A percentile compares a stretch with the other conserved stretches of the same genome.
Evolutionary conservation across 2,113 vertebrate genomes (phyloP).

Genomic region (Apteryx mantelli): DNA sequence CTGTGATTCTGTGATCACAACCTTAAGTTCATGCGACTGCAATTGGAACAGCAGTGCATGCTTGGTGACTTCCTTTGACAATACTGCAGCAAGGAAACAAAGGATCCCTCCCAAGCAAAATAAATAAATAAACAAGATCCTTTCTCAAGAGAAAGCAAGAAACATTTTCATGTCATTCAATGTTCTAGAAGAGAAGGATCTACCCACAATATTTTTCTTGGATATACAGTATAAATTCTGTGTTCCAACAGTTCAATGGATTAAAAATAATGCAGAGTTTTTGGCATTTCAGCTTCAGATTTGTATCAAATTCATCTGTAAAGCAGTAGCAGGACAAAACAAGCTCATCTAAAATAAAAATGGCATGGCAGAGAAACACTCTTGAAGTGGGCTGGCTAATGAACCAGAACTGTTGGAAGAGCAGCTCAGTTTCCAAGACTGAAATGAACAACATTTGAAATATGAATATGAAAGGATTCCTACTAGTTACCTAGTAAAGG

Average conservation of each 20-base stretch:
- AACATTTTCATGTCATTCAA: accelerated
- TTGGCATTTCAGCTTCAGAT: not conserved
- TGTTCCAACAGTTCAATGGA: not conserved
- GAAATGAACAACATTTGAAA: not conserved
- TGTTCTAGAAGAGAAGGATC: not conserved
- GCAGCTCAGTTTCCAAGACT: not conserved
- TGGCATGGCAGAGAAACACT: not conserved
- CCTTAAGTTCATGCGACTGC: accelerated
- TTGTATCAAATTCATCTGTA: not conserved
- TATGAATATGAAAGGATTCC: not conserved
- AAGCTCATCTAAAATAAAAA: not conserved
- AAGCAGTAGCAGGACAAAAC: not conserved
- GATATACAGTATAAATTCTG: not conserved
- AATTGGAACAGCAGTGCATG: accelerated
- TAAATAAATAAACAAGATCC: not conserved
- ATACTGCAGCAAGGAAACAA: not conserved
- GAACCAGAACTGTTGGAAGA: not conserved
- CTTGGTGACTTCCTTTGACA: accelerated
- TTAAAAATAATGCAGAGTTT: not conserved
- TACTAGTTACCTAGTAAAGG: not conserved
- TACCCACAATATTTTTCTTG: not conserved
- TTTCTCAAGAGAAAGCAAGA: not conserved
- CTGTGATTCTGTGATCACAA: not conserved
- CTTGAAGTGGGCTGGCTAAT: not conserved
- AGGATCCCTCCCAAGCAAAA: not conserved